These are phyloP conservation scores for Syncerus caffer DNA, from an alignment of 2,797 vertebrate species.

Conservation along the genomic window DNA sequence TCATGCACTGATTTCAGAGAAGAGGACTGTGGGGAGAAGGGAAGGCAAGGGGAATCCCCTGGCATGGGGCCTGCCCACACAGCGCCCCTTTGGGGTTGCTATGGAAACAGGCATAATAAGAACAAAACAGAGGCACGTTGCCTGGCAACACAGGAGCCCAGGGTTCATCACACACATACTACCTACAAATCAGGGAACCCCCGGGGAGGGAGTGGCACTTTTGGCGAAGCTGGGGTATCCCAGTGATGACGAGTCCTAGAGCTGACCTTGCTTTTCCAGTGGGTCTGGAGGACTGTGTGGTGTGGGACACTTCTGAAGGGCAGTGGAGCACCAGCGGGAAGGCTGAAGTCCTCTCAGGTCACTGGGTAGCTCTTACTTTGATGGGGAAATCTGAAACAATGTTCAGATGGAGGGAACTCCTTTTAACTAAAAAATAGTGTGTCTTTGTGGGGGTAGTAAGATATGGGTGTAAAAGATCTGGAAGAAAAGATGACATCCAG, in stretches of 20 bases:
- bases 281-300: neutral
- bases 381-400: neutral
- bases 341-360: neutral
- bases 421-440: neutral
- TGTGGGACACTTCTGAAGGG: neutral
- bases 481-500: neutral
- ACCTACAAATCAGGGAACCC: conserved; percentile 55
- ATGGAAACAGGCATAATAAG: conserved; percentile 71
- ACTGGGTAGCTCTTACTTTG: neutral
- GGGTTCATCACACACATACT: conserved; percentile 49
- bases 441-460: neutral
- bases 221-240: conserved; percentile 56
- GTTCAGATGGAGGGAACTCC: neutral
- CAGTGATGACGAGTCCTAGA: neutral
- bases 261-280: neutral
- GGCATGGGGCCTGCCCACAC: conserved; percentile 49
- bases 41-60: conserved; percentile 72
- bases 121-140: conserved; percentile 61
- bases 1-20: neutral
- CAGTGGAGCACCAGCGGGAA: neutral
- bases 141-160: conserved; percentile 56
- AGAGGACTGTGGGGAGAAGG: neutral
- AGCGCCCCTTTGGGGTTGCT: conserved; percentile 53
- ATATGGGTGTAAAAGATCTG: neutral
- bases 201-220: neutral